These are phyloP conservation scores for Drosophila ohnishii DNA, from an alignment of 1,140 invertebrate species.

Conservation along the genomic window DNA sequence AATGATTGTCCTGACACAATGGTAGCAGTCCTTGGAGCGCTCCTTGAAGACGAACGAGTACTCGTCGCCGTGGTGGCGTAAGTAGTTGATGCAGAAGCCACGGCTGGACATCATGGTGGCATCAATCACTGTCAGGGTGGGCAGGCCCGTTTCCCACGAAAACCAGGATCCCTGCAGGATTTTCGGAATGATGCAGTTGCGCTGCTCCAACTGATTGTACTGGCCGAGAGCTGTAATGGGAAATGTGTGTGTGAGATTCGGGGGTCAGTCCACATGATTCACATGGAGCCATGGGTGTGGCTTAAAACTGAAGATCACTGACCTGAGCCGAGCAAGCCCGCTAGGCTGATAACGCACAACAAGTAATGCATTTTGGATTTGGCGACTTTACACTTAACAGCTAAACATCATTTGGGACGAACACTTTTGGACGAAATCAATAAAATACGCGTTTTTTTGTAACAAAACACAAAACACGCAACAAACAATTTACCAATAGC, in stretches of 20 bases:
- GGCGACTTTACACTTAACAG: slow-evolving; percentile 9
- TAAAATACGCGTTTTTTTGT: slow-evolving; percentile 21
- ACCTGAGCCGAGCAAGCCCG: slow-evolving; percentile 45
- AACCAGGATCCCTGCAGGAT: slow-evolving; percentile 94
- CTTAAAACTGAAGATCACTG: slow-evolving; percentile 39
- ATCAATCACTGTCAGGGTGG: slow-evolving; percentile 93
- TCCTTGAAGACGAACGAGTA: slow-evolving; percentile 93
- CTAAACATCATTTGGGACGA: slow-evolving; percentile 37
- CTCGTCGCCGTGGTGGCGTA: slow-evolving; percentile 90
- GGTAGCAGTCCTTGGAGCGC: slow-evolving; percentile 87
- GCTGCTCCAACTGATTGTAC: slow-evolving; percentile 61
- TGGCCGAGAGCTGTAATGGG: slow-evolving; percentile 45
- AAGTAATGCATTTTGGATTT: slow-evolving; percentile 42
- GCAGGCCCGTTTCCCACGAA: slow-evolving; percentile 93
- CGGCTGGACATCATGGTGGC: slow-evolving; percentile 88
- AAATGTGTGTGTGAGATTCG: neutral
- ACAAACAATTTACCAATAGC: slow-evolving; percentile 55
- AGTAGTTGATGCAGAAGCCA: slow-evolving; percentile 89
- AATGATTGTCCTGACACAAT: slow-evolving; percentile 93
- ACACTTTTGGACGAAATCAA: slow-evolving; percentile 4
- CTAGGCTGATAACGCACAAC: slow-evolving; percentile 44
- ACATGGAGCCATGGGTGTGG: slow-evolving; percentile 72
- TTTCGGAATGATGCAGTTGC: slow-evolving; percentile 87
- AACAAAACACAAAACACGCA: slow-evolving; percentile 51
- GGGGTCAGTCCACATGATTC: slow-evolving; percentile 51